A percentile compares a stretch with the other conserved stretches of the same genome.
These are phyloP conservation scores for Oncopodura yosiiana DNA, from an alignment of 1,140 invertebrate genomes.

Conservation along the genomic window DNA sequence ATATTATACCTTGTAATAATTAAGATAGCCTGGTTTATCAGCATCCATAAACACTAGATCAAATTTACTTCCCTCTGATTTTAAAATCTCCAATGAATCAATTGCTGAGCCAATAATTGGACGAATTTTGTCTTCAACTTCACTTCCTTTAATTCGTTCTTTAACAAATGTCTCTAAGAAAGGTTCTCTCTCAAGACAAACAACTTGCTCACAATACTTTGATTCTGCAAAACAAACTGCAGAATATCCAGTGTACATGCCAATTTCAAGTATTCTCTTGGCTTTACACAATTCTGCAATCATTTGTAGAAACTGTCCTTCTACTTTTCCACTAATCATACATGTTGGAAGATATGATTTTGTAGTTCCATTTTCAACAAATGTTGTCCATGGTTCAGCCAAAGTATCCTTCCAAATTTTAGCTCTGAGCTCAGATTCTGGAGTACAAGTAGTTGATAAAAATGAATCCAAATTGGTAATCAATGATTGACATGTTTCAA, in stretches of 20 bases:
- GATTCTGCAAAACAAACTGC: constrained; percentile 27
- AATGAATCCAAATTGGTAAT: background rate
- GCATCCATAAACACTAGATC: constrained; percentile 33
- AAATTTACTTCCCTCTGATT: constrained; percentile 20
- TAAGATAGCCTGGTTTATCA: constrained; percentile 26
- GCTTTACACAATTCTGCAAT: constrained; percentile 19
- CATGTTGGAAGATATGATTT: no score
- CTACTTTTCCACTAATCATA: background rate
- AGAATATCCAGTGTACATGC: constrained; percentile 29
- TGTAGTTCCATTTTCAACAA: background rate
- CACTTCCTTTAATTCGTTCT: constrained; percentile 9
- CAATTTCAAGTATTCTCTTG: constrained; percentile 28
- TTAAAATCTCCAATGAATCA: constrained; percentile 18
- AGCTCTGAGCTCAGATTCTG: background rate
- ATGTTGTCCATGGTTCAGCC: constrained; percentile 6
- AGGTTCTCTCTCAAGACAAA: constrained; percentile 25
- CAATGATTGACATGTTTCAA: constrained; percentile 1
- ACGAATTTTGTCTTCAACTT: constrained; percentile 22
- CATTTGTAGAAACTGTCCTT: constrained; percentile 25
- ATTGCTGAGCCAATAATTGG: constrained; percentile 20
- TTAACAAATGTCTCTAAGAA: constrained; percentile 22
- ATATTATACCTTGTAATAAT: constrained; percentile 35
- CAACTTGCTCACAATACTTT: constrained; percentile 15
- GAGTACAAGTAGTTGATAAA: constrained; percentile 1
- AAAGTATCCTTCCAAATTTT: constrained; percentile 11